Base-by-base conservation (phyloP, 2,888 invertebrate species). In the Cryptus armator region DNA sequence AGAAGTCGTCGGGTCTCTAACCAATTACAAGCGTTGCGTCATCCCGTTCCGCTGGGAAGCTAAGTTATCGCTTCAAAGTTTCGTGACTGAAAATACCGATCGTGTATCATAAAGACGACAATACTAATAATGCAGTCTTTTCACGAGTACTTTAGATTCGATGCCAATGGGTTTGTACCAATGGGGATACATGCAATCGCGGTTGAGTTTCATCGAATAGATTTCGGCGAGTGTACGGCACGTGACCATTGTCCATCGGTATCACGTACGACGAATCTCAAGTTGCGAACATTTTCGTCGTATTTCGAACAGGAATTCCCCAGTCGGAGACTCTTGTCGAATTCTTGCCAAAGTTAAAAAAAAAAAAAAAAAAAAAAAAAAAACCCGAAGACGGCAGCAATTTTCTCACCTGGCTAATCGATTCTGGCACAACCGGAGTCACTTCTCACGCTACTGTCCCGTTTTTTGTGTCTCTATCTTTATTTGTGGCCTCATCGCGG, bases 401-500 rank as follows among this genome's bases (percentile, higher is more conserved):
- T 85, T 79, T 81, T 82, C 85, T 85, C 81, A 81, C 85, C 81
- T 78, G 56, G 48, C 85, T 85, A 85, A 85, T 85, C 85, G 78
- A 85, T 85, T 71, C 79, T 82, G 81, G 81, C 85, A 82, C 75
- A 32, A 37, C 44, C 29, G 51, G 14, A 16, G 43, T 32, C n/a
- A 51, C 14, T 44, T 66, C 74, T 75, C 74, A 79, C 78, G 84
- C 56, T 44, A 62, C 67, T 59, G 53, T 14, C 67, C 51, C 29
- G 70, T 72, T 75, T 76, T 72, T 77, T 78, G 9, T 78, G 9
- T 43, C 48, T 46, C 7, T 43, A 24, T 51, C 19, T 71, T 66
- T 48, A 43, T 44, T 75, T 48, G 6, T 7, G 48, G 74, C 56
- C 68, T 66, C 75, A 43, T 59, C 48, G 56, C 56, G 48, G 7